Percentiles rank a stretch among this genome's conserved stretches.
phyloP scores from a whole-genome alignment of 2,888 invertebrate species.

The Seira ritae region DNA sequence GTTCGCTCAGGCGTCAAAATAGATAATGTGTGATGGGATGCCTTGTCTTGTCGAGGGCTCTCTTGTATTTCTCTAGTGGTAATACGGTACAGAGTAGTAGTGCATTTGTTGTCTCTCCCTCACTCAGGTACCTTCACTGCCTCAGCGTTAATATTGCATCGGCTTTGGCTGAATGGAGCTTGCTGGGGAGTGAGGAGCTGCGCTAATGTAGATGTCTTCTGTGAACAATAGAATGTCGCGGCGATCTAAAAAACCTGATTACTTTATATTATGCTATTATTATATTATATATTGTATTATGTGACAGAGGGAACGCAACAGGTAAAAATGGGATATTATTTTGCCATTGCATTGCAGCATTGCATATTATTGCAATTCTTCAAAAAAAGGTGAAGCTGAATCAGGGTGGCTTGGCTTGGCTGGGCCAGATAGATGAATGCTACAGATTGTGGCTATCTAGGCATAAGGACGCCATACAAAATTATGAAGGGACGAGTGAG shows the following conservation, averaged over 20 bases:
- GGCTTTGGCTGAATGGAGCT: no score
- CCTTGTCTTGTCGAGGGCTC: no score
- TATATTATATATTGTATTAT: background rate
- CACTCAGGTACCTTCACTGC: background rate
- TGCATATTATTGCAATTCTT: background rate
- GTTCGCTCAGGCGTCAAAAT: constrained; percentile 14
- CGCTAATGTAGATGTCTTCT: no score
- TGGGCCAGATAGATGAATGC: background rate
- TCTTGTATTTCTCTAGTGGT: no score
- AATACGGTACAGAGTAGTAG: no score
- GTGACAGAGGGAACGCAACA: background rate
- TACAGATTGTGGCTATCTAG: background rate
- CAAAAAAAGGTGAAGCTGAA: background rate
- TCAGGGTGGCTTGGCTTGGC: background rate
- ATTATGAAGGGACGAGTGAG: background rate
- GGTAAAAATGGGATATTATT: background rate
- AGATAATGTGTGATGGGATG: background rate
- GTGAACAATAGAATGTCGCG: constrained; percentile 14
- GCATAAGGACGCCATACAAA: background rate
- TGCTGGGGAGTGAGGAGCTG: no score
- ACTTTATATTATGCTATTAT: no score
- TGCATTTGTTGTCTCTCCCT: no score
- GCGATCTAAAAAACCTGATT: constrained; percentile 15
- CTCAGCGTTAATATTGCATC: no score
- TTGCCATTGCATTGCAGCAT: background rate